Base-by-base conservation (phyloP, 2,888 invertebrate genomes). In the Aphelenchoides bicaudatus region DNA sequence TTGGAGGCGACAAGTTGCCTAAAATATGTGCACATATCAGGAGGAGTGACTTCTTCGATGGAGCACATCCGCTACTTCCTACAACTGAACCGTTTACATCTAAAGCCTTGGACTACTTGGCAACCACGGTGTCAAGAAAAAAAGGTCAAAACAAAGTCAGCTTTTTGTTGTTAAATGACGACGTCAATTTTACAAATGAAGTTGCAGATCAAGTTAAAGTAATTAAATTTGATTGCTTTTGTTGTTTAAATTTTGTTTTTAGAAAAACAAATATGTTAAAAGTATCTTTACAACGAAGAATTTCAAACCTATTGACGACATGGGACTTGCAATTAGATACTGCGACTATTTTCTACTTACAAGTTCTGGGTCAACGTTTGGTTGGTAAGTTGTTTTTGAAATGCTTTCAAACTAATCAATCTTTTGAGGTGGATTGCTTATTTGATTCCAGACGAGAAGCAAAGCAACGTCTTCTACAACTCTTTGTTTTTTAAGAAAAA, bases 1-100 rank as follows among this genome's bases (percentile, higher is more conserved):
- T n/a, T n/a, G n/a, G n/a, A n/a, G n/a, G n/a, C n/a, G n/a, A n/a
- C n/a, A n/a, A n/a, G n/a, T n/a, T n/a, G n/a, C n/a, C n/a, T n/a
- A n/a, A n/a, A n/a, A n/a, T n/a, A n/a, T n/a, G n/a, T n/a, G n/a
- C n/a, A n/a, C n/a, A n/a, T n/a, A n/a, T n/a, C n/a, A n/a, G n/a
- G n/a, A 10, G 43, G 16, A 25, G 43, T 8, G 43, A 43, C 43
- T 43, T n/a, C n/a, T n/a, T 43, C 43, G 25, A 43, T 25, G 43
- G 43, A 10, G 43, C 16, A 10, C 43, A 43, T n/a, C 43, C 43
- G 43, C 43, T 43, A 8, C 23, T 43, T 10, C 43, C 43, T 19
- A 8, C 43, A 6, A 25, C 16, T 21, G n/a, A 6, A 25, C 10
- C 43, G 23, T 43, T 43, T n/a, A n/a, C 25, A 25, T 10, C 25